These are phyloP conservation scores for Anser brachyrhynchus DNA, from an alignment of 2,113 vertebrate genomes.

Conservation along the genomic window DNA sequence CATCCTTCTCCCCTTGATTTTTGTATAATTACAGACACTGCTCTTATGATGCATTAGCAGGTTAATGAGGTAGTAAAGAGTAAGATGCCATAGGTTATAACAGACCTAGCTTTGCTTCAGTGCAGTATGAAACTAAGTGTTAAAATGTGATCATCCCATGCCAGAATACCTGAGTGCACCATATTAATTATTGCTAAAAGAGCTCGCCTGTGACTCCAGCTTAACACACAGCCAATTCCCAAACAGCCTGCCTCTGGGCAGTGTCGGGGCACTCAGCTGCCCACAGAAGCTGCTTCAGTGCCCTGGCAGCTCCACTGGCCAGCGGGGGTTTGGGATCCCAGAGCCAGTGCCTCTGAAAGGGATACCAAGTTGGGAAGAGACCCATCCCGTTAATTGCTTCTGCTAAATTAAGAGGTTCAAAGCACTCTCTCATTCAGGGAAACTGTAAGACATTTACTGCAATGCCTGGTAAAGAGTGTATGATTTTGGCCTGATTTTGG, in stretches of 20 bases:
- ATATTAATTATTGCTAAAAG: constrained; percentile 83
- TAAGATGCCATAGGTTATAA: constrained; percentile 79
- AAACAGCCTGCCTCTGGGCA: constrained; percentile 68
- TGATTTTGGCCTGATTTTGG: background rate
- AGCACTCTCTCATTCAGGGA: background rate
- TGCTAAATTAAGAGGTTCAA: background rate
- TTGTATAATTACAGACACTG: constrained; percentile 64
- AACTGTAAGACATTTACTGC: background rate
- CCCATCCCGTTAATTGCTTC: background rate
- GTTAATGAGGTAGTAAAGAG: constrained; percentile 89
- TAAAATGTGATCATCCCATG: constrained; percentile 82
- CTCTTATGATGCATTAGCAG: constrained; percentile 83
- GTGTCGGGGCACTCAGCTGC: constrained; percentile 37
- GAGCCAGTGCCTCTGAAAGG: background rate
- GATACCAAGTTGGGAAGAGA: background rate
- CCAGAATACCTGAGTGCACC: constrained; percentile 77
- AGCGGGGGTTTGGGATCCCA: background rate
- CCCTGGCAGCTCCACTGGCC: too few relatives aligned
- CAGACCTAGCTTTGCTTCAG: constrained; percentile 78
- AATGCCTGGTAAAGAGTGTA: background rate
- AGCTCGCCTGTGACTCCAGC: constrained; percentile 71
- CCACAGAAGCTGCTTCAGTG: too few relatives aligned
- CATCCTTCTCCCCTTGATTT: constrained; percentile 60
- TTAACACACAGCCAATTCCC: constrained; percentile 75
- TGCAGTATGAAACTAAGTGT: constrained; percentile 78